Conservation (phyloP, 2,113 vertebrate species). For the Heterotilapia buettikoferi region DNA sequence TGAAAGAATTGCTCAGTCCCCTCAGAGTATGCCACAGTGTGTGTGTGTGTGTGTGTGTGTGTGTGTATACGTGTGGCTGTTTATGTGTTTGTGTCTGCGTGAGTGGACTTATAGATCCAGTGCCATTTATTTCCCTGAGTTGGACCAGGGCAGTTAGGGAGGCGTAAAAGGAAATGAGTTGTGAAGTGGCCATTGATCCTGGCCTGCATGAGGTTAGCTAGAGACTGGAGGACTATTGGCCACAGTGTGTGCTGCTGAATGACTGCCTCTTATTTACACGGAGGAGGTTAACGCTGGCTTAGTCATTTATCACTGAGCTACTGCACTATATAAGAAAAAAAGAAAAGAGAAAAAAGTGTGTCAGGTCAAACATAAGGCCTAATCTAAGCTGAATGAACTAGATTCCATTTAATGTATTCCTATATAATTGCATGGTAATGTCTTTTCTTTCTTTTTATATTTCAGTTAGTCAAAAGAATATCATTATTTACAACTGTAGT, state of each 20-base stretch:
- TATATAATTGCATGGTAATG: not conserved
- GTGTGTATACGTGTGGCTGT: not conserved
- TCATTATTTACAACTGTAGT: not conserved
- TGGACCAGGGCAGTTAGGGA: slow-evolving; percentile 69
- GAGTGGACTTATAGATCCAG: slow-evolving; percentile 70
- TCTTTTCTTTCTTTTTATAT: not conserved
- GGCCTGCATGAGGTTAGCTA: slow-evolving; percentile 37
- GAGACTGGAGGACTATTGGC: slow-evolving; percentile 39
- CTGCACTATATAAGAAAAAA: not conserved
- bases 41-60: not conserved
- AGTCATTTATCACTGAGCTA: slow-evolving; percentile 45
- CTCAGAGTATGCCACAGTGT: not conserved
- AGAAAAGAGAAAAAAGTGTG: not conserved
- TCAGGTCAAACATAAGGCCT: not conserved
- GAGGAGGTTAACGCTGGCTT: slow-evolving; percentile 42
- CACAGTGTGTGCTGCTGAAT: slow-evolving; percentile 34
- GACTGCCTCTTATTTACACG: slow-evolving; percentile 60
- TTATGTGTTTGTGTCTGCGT: slow-evolving; percentile 41
- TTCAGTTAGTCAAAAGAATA: not conserved
- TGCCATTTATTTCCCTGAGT: slow-evolving; percentile 69
- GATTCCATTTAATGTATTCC: not conserved
- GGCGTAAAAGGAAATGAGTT: slow-evolving; percentile 78
- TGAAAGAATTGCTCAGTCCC: slow-evolving; percentile 34
- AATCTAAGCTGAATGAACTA: not conserved
- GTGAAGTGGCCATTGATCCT: slow-evolving; percentile 78